Evolutionary conservation across 2,797 vertebrate species (phyloP).

Genomic region (Anniella stebbinsi): DNA sequence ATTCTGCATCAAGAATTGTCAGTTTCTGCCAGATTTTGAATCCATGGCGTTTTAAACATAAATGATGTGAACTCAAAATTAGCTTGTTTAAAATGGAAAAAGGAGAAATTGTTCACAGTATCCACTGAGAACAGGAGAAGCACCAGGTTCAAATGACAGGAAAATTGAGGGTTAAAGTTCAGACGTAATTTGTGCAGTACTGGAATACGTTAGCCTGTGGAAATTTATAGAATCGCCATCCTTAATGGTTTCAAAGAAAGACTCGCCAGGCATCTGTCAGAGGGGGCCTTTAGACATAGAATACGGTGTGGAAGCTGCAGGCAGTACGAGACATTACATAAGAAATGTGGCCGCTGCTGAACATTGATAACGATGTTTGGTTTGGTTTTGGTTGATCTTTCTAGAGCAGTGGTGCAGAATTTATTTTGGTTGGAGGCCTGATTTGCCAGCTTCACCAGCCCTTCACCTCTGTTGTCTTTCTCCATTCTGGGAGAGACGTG

Average conservation of each 20-base stretch:
- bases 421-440: no score
- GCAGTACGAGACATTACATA: not conserved
- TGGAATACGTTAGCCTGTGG: not conserved
- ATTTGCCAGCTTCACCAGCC: no score
- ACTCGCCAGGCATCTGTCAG: not conserved
- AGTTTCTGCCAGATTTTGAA: not conserved
- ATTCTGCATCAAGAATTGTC: not conserved
- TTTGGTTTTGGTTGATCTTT: not conserved
- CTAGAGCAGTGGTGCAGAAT: not conserved
- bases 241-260: not conserved
- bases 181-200: not conserved
- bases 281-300: not conserved
- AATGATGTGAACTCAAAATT: not conserved
- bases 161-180: not conserved
- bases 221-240: not conserved
- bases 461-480: no score
- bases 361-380: not conserved
- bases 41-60: not conserved
- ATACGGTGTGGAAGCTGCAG: not conserved
- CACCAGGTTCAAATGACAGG: not conserved
- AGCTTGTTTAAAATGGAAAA: not conserved
- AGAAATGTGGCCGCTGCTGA: not conserved
- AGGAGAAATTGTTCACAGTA: not conserved
- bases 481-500: no score
- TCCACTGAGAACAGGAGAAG: not conserved